Percentiles rank a stretch among this genome's conserved stretches.
Evolutionary conservation across 2,888 invertebrate genomes (phyloP).

Genomic region (Dicyrtomina minuta): DNA sequence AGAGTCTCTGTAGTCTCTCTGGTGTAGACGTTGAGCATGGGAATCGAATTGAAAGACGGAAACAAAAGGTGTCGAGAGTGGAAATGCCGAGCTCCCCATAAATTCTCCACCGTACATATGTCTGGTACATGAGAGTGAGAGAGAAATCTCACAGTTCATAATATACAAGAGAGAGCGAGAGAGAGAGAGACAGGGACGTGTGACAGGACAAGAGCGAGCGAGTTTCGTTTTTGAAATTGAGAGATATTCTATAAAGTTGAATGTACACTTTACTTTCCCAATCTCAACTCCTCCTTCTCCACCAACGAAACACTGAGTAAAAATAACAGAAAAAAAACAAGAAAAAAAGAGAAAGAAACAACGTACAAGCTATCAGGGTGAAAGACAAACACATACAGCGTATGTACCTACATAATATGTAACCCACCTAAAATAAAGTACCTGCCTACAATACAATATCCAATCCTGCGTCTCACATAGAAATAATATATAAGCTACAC

Average conservation of each 20-base stretch:
- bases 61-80: too few relatives aligned
- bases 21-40: too few relatives aligned
- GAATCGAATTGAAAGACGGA: too few relatives aligned
- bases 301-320: background rate
- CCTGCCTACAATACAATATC: too few relatives aligned
- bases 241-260: conserved; percentile 29
- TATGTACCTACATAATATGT: too few relatives aligned
- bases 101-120: background rate
- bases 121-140: conserved; percentile 5
- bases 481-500: too few relatives aligned
- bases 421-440: too few relatives aligned
- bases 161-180: background rate
- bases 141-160: conserved; percentile 11
- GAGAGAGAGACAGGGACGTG: conserved; percentile 3
- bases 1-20: too few relatives aligned
- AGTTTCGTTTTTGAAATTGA: conserved; percentile 30
- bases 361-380: background rate
- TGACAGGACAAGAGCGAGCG: conserved; percentile 13
- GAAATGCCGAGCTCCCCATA: conserved; percentile 9
- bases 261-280: conserved; percentile 24
- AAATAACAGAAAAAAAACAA: background rate
- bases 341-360: background rate
- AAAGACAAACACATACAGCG: background rate
- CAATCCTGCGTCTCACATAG: too few relatives aligned
- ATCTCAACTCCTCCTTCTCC: conserved; percentile 15